Base-by-base conservation (phyloP, 2,113 vertebrate genomes). In the Prinia subflava region DNA sequence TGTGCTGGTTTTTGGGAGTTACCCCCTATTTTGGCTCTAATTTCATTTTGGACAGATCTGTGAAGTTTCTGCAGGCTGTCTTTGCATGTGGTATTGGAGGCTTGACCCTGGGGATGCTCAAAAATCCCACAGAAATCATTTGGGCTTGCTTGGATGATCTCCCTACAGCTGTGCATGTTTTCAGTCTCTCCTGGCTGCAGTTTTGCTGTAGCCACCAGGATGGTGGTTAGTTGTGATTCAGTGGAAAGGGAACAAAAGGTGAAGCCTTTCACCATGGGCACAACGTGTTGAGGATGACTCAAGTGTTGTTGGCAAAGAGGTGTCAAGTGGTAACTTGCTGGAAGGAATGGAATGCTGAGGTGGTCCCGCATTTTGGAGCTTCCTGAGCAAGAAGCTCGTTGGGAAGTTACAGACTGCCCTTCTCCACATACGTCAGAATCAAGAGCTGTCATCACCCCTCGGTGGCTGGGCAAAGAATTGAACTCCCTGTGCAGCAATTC, bases 51-150 rank as follows among this genome's bases (percentile, higher is more conserved):
- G 41, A 14, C 47, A 64, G 21, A 31, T 42, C 33, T 82, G 15
- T 44, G 5, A 56, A 49, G 17, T 15, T 52, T 55, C 30, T 63
- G 19, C n/a, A 44, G 21, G 27, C 62, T 85, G 39, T 31, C 27
- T 59, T 57, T 46, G 55, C 22, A 3, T 0, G 0, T 62, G 13
- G 9, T 20, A 5, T 80, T 89, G 65, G 46, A 65, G 7, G 31
- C 24, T 60, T 65, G 37, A 74, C 33, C 46, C 35, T 22, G 18
- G 10, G 31, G 41, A 49, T 52, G 37, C 22, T 83, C 4, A 3
- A 49, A 39, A 39, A 82, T 41, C 20, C 70, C 65, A n/a, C 27
- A 53, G 69, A 39, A 83, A 42, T 49, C 1, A 10, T 53, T 65
- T 46, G 21, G 22, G 17, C 7, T 78, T 56, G 10, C 25, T 84